Evolutionary conservation across 1,140 invertebrate genomes (phyloP).

Genomic region (Saccostrea echinata): DNA sequence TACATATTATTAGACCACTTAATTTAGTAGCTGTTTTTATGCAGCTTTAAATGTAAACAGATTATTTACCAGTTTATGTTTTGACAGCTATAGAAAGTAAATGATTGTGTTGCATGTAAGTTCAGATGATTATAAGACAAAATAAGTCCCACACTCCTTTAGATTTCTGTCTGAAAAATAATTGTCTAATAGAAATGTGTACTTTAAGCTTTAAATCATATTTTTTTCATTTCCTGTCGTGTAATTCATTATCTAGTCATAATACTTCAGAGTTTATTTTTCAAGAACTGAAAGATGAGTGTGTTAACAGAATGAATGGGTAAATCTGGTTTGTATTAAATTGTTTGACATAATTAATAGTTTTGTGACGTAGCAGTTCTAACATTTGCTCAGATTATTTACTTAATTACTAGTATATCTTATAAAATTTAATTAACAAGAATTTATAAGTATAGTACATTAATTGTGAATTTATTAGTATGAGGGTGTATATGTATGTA

Average conservation of each 20-base stretch:
- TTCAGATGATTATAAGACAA: not conserved
- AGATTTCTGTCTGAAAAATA: not conserved
- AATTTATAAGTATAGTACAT: not conserved
- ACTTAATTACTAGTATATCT: not conserved
- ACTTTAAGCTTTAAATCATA: not conserved
- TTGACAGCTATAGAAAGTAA: not conserved
- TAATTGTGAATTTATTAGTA: not conserved
- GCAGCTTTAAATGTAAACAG: not conserved
- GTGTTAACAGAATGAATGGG: not conserved
- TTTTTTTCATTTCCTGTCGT: not conserved
- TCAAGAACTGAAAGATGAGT: not conserved
- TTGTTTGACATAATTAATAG: not conserved
- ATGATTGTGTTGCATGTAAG: not conserved
- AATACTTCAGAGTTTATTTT: conserved; percentile 20
- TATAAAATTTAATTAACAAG: not conserved
- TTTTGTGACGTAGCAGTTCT: not conserved
- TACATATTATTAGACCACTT: not conserved
- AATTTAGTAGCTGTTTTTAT: not conserved
- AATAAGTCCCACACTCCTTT: not conserved
- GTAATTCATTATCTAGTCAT: conserved; percentile 31
- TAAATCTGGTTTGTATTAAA: not conserved
- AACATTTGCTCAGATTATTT: not conserved
- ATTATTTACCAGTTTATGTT: not conserved
- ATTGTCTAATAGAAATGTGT: not conserved
- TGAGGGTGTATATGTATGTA: too few relatives aligned